Percentiles rank a stretch among this genome's conserved stretches.
phyloP scores from a whole-genome alignment of 2,797 vertebrate genomes.

The Falco peregrinus region DNA sequence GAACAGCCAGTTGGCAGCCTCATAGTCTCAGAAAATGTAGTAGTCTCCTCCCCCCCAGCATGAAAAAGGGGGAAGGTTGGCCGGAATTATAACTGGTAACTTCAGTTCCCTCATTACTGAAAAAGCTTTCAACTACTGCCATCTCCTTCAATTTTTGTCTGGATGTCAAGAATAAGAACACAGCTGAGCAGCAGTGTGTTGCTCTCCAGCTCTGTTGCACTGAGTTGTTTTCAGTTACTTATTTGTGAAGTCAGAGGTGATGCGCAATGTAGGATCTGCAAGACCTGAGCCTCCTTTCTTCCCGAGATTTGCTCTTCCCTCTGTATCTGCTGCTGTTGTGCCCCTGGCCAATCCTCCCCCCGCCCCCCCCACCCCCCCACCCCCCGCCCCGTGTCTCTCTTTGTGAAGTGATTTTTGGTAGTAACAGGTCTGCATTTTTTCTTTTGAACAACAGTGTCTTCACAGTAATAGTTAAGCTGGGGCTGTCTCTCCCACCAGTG shows the following conservation, averaged over 20 bases:
- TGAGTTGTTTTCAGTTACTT: not conserved
- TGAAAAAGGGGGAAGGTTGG: conserved; percentile 35
- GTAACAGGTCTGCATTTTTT: not conserved
- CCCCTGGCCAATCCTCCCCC: too few species aligned
- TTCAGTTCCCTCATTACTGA: conserved; percentile 50
- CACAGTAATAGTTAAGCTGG: not conserved
- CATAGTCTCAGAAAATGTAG: conserved; percentile 31
- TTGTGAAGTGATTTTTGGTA: not conserved
- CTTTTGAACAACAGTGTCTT: not conserved
- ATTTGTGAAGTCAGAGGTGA: not conserved
- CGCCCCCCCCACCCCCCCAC: too few species aligned
- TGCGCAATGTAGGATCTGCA: not conserved
- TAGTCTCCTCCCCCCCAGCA: conserved; percentile 8
- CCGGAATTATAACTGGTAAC: conserved; percentile 45
- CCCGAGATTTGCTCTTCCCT: not conserved
- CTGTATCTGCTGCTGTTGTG: not conserved
- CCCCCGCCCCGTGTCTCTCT: not conserved
- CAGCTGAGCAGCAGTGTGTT: not conserved
- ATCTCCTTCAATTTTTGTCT: conserved; percentile 37
- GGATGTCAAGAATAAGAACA: not conserved
- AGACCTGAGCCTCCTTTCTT: not conserved
- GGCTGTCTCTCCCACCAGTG: not conserved
- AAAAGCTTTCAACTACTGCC: conserved; percentile 54
- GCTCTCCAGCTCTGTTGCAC: not conserved
- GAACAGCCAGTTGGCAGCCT: conserved; percentile 59